Evolutionary conservation across 2,797 vertebrate species (phyloP).

Genomic region (Borostomias antarcticus): DNA sequence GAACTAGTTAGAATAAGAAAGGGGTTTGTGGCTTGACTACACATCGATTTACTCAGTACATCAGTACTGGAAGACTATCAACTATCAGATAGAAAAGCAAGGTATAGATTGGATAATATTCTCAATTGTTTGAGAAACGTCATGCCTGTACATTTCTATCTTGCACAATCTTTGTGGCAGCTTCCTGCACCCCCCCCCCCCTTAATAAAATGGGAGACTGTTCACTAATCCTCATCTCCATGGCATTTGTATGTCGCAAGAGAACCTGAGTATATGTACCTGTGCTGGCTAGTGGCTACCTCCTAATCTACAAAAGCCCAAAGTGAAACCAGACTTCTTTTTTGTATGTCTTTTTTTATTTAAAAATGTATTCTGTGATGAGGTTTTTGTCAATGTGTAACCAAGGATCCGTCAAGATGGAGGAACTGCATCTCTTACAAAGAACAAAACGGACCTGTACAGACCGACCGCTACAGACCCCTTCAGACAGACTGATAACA

Average conservation of each 20-base stretch:
- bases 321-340: background rate
- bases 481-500: too few species aligned
- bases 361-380: background rate
- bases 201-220: background rate
- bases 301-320: background rate
- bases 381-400: background rate
- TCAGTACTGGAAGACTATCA: background rate
- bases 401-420: background rate
- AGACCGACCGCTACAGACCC: too few species aligned
- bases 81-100: background rate
- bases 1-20: too few species aligned
- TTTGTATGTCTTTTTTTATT: slow-evolving; percentile 5
- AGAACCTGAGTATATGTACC: background rate
- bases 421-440: background rate
- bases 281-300: background rate
- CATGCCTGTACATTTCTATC: background rate
- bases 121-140: background rate
- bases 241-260: background rate
- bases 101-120: background rate
- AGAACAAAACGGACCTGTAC: background rate
- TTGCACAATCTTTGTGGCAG: too few species aligned
- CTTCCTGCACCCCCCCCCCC: background rate
- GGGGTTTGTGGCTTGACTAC: too few species aligned
- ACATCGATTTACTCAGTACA: too few species aligned
- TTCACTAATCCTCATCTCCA: background rate